Conservation (phyloP, 2,888 invertebrate species). For the Micropterix aruncella region DNA sequence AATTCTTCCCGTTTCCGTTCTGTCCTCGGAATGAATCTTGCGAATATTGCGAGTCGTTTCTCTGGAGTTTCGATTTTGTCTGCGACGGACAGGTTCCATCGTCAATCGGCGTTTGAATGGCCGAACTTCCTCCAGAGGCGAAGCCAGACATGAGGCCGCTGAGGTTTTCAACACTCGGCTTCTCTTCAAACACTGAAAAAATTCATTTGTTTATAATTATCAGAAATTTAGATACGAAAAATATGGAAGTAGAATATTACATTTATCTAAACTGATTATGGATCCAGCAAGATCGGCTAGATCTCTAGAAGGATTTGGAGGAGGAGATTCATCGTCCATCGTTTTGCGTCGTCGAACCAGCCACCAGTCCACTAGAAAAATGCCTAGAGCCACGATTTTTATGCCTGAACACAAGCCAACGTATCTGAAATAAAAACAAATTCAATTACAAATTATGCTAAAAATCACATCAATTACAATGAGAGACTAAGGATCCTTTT, state of each 20-base stretch:
- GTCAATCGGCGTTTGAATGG: constrained; percentile 27
- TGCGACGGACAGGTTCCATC: constrained; percentile 12
- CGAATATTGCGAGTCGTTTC: constrained; percentile 32
- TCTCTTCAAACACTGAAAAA: constrained; percentile 59
- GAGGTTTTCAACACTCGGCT: constrained; percentile 40
- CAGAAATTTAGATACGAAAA: too few relatives aligned
- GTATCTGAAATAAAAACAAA: too few relatives aligned
- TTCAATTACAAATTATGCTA: too few relatives aligned
- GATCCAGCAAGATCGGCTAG: constrained; percentile 53
- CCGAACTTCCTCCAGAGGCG: constrained; percentile 28
- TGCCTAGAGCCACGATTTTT: constrained; percentile 72
- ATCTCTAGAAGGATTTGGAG: constrained; percentile 43
- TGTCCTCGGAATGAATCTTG: constrained; percentile 15
- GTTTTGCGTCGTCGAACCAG: constrained; percentile 61
- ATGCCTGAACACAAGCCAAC: constrained; percentile 83
- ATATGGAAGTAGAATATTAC: constrained; percentile 25
- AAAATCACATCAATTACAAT: too few relatives aligned
- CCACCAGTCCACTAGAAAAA: constrained; percentile 85
- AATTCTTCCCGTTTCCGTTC: constrained; percentile 17
- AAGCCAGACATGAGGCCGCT: constrained; percentile 30
- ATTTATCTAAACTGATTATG: constrained; percentile 73
- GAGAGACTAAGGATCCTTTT: too few relatives aligned
- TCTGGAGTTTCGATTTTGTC: constrained; percentile 19
- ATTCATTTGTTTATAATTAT: too few relatives aligned
- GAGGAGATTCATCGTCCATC: constrained; percentile 41